These are phyloP conservation scores for Tragelaphus buxtoni DNA, from an alignment of 2,113 vertebrate species.

Conservation along the genomic window DNA sequence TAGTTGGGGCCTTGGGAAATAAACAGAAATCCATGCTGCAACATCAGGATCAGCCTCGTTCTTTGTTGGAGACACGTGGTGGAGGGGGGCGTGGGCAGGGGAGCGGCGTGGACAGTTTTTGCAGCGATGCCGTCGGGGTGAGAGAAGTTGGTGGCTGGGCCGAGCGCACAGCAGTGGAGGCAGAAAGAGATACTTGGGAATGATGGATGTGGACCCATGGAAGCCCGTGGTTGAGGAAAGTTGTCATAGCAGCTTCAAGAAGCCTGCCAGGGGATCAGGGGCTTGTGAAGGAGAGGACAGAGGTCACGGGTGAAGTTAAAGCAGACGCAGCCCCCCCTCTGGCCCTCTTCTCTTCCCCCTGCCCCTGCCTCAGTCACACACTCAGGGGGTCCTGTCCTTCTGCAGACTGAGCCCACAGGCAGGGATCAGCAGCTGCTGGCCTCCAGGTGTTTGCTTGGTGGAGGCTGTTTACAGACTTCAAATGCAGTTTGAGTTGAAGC, in stretches of 20 bases:
- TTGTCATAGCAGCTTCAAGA: background rate
- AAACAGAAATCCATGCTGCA: background rate
- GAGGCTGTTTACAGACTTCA: background rate
- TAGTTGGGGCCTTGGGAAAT: background rate
- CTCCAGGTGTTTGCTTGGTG: background rate
- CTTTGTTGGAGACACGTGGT: background rate
- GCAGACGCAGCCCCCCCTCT: accelerated
- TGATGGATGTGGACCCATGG: background rate
- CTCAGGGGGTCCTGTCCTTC: background rate
- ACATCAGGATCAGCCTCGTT: accelerated
- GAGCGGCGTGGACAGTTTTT: background rate
- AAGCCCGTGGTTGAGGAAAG: background rate
- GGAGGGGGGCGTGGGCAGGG: accelerated
- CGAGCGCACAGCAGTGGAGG: accelerated
- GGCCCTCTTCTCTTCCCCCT: background rate
- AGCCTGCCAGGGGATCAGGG: background rate
- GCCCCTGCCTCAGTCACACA: accelerated
- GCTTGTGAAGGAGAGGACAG: background rate
- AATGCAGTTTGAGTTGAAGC: conserved; percentile 23
- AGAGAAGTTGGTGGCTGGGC: background rate
- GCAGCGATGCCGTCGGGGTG: background rate
- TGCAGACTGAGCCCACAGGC: background rate
- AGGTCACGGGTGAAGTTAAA: background rate
- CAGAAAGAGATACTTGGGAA: background rate
- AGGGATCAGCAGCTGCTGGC: background rate